Evolutionary conservation across 2,797 vertebrate genomes (phyloP).

Genomic region (Hemibagrus guttatus): DNA sequence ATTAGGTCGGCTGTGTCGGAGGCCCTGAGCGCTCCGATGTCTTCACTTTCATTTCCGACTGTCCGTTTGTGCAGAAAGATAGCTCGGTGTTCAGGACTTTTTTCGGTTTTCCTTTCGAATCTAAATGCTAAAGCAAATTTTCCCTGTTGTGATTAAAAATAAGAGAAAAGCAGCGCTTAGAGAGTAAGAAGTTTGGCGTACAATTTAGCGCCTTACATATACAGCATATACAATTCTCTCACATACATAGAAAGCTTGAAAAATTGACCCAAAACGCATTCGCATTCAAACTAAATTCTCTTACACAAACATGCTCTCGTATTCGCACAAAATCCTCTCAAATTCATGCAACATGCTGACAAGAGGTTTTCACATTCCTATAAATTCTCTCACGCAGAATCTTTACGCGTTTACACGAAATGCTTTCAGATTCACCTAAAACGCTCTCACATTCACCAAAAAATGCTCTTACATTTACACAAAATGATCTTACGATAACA

Average conservation of each 20-base stretch:
- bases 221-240: neutral
- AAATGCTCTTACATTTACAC: neutral
- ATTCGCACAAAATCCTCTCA: neutral
- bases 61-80: neutral
- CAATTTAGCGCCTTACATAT: no score
- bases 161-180: neutral
- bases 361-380: no score
- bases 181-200: neutral
- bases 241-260: neutral
- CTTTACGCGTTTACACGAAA: neutral
- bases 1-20: slow-evolving; percentile 1
- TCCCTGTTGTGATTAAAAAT: neutral
- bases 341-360: neutral
- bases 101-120: neutral
- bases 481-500: no score
- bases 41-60: neutral
- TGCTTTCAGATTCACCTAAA: neutral
- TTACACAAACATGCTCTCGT: neutral
- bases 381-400: neutral
- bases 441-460: neutral
- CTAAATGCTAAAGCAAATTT: neutral
- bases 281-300: neutral
- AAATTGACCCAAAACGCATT: neutral
- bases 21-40: neutral
- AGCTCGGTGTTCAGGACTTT: fast-evolving